phyloP scores from a whole-genome alignment of 2,888 invertebrate species.

The Cryptus armator region DNA sequence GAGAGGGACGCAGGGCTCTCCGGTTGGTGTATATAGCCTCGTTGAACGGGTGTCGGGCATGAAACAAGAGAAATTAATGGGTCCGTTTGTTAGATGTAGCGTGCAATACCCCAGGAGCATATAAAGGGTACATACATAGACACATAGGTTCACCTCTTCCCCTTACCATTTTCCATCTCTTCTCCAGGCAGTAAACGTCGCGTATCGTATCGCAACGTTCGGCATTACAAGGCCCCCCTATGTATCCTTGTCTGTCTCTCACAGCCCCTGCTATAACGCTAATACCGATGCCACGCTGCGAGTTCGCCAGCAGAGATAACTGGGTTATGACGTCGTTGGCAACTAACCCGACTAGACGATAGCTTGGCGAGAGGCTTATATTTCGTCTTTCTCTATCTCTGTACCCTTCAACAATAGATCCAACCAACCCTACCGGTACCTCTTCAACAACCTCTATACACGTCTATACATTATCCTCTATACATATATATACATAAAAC shows the following conservation, averaged over 20 bases:
- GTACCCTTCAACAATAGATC: constrained; percentile 59
- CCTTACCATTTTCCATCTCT: constrained; percentile 31
- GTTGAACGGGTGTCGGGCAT: constrained; percentile 57
- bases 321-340: constrained; percentile 79
- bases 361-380: constrained; percentile 47
- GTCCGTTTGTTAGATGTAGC: constrained; percentile 55
- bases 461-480: constrained; percentile 22
- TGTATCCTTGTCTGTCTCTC: constrained; percentile 8
- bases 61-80: constrained; percentile 68
- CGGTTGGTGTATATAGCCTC: constrained; percentile 68
- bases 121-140: neutral
- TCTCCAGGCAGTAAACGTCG: constrained; percentile 38
- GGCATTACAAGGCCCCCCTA: neutral
- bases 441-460: constrained; percentile 46
- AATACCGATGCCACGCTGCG: constrained; percentile 54
- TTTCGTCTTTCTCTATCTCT: constrained; percentile 23
- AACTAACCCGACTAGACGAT: constrained; percentile 72
- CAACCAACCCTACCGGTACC: constrained; percentile 54
- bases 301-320: constrained; percentile 70
- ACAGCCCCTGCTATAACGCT: constrained; percentile 46
- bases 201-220: constrained; percentile 37
- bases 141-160: constrained; percentile 4
- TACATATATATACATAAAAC: neutral
- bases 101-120: constrained; percentile 28
- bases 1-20: constrained; percentile 29